Base-by-base conservation (phyloP, 2,888 invertebrate genomes). In the Drosophila borborema region DNA sequence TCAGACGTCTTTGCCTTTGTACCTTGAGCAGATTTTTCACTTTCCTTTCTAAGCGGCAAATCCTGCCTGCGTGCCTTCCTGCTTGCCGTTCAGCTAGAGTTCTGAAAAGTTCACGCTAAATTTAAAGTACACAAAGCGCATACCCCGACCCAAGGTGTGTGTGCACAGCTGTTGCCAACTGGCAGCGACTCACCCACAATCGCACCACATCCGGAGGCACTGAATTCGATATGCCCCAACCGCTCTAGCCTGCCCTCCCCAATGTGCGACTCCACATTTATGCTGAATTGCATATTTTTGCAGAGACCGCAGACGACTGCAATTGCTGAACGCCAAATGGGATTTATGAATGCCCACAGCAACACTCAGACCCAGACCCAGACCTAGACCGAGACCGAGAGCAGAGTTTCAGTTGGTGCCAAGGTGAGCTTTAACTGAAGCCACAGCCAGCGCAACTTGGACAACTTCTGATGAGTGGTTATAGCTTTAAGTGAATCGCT, bases 81-180 rank as follows among this genome's bases (percentile, higher is more conserved):
- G 34, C 53, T 2, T 55, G 5, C 54, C 54, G 40, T 55, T 7
- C 16, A 28, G 40, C 40, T 58, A 23, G 71, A 60, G 68, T 60
- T 64, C 62, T 34, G 41, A 49, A 72, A 78, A 80, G 77, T 80
- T 80, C 74, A 80, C 81, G 81, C 70, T 80, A 77, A 80, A 80
- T 80, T 80, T 80, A 80, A 80, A 66, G 64, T 66, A 64, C 43
- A 80, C 81, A 80, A 80, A 77, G 56, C 61, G 36, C 51, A 58
- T 23, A 55, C 41, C 45, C 41, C 64, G 69, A 28, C 46, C 62
- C 34, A 65, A 74, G 69, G 72, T 72, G 73, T 73, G 66, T 73
- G 64, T 81, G 84, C 86, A 75, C 85, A 85, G 85, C 89, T 85
- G 89, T 81, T 85, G 73, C 75, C 75, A 65, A 53, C 62, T 71